Evolutionary conservation across 2,888 invertebrate species (phyloP), one percentile per base, ranked within the genome.

Genomic region (Scelioninae gen. 2): DNA sequence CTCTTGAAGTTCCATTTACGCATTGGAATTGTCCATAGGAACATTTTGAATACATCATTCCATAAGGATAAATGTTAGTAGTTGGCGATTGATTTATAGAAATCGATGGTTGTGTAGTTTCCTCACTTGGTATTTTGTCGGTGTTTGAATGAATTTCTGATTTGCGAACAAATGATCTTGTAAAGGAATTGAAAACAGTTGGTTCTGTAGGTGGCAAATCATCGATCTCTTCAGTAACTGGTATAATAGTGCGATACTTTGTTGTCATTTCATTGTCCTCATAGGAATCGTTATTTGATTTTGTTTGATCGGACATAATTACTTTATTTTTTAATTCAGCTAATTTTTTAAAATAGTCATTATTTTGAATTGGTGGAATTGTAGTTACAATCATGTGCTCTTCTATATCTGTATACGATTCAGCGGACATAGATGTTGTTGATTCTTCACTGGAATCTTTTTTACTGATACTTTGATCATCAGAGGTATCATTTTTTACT

Each of bases 11-110:
- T n/a, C n/a, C n/a, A n/a, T n/a, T n/a, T n/a, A n/a, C n/a, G n/a
- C n/a, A n/a, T n/a, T n/a, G n/a, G n/a, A n/a, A n/a, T n/a, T n/a
- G n/a, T n/a, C n/a, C n/a, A n/a, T n/a, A n/a, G n/a, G n/a, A 86
- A 77, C 90, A 90, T 81, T 89, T 88, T 0, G 89, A 88, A 76
- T 89, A 89, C 11, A 80, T 68, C 0, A 64, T 60, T 11, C 22
- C 10, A 5, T 71, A 37, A 11, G 45, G 45, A 9, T 55, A 28
- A 33, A 37, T 16, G 35, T 25, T 11, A n/a, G 35, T 55, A 33
- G 61, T 57, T 5, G 13, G n/a, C 16, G 50, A 16, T 15, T 55
- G 25, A 10, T 19, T 50, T 10, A 15, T 2, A 11, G n/a, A n/a
- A n/a, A 9, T 11, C 7, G 37, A 2, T 48, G 28, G 9, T 13